Conservation (phyloP, 2,888 invertebrate species). For the Orthosia gracilis region DNA sequence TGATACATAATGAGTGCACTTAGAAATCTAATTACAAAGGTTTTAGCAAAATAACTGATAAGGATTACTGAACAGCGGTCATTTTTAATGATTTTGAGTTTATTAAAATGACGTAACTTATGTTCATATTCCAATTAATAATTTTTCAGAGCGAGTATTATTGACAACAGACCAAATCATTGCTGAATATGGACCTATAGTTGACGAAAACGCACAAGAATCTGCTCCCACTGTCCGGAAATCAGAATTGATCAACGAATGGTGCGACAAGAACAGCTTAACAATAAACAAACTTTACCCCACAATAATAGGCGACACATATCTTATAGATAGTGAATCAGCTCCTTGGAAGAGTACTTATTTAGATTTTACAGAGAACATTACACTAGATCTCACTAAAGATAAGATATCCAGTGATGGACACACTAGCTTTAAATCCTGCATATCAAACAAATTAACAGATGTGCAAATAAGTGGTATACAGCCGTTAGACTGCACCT, state of each 20-base stretch:
- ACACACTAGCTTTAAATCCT: constrained; percentile 81
- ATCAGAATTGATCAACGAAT: constrained; percentile 85
- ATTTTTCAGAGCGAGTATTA: constrained; percentile 91
- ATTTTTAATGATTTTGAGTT: neutral
- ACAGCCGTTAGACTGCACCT: constrained; percentile 74
- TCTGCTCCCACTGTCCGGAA: constrained; percentile 74
- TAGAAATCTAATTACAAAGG: too few species aligned
- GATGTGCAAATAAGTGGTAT: constrained; percentile 83
- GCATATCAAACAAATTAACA: constrained; percentile 73
- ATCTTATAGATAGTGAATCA: constrained; percentile 80
- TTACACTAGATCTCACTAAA: constrained; percentile 77
- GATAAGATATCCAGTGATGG: constrained; percentile 70
- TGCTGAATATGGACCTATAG: constrained; percentile 90
- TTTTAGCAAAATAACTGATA: too few species aligned
- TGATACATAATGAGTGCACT: too few species aligned
- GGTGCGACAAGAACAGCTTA: constrained; percentile 85
- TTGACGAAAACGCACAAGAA: constrained; percentile 78
- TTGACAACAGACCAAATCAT: constrained; percentile 91
- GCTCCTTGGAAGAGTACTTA: constrained; percentile 74
- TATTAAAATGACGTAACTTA: neutral
- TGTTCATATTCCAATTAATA: constrained; percentile 3
- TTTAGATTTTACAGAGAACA: constrained; percentile 74
- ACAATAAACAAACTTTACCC: constrained; percentile 87
- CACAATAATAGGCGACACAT: constrained; percentile 84
- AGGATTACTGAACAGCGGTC: neutral